These are phyloP conservation scores for Apogon hyalosoma DNA, from an alignment of 2,797 vertebrate genomes.

Conservation along the genomic window DNA sequence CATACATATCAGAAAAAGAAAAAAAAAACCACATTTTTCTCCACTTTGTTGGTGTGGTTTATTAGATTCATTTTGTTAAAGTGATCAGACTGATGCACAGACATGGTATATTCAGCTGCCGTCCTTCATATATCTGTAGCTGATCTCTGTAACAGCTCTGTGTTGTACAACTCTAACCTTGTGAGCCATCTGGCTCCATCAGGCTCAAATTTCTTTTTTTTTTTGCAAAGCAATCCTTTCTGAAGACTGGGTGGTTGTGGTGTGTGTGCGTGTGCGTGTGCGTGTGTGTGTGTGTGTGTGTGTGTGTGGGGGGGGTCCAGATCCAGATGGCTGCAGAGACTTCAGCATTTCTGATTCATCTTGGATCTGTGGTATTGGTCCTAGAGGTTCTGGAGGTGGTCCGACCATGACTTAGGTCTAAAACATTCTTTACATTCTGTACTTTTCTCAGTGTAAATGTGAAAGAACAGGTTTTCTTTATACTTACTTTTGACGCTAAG, in stretches of 20 bases:
- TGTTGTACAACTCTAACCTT: slow-evolving; percentile 69
- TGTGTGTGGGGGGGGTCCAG: background rate
- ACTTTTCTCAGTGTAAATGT: too few relatives aligned
- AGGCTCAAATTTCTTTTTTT: slow-evolving; percentile 59
- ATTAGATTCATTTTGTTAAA: slow-evolving; percentile 62
- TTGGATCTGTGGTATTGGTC: background rate
- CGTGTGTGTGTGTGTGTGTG: too few relatives aligned
- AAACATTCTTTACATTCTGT: too few relatives aligned
- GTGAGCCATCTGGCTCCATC: slow-evolving; percentile 73
- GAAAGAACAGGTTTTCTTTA: too few relatives aligned
- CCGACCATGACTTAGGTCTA: too few relatives aligned
- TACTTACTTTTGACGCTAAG: too few relatives aligned
- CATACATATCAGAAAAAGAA: slow-evolving; percentile 73
- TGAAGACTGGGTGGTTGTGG: slow-evolving; percentile 14
- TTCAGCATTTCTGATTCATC: background rate
- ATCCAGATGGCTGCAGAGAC: slow-evolving; percentile 72
- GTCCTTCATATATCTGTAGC: background rate
- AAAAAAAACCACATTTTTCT: slow-evolving; percentile 49
- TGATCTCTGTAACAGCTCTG: slow-evolving; percentile 35
- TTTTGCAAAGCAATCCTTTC: slow-evolving; percentile 28
- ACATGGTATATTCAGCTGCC: background rate
- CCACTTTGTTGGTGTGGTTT: slow-evolving; percentile 54
- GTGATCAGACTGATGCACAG: slow-evolving; percentile 41
- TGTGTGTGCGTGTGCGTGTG: too few relatives aligned
- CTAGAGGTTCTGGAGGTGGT: background rate